Base-by-base conservation (phyloP, 2,888 invertebrate species). In the Spialia ferax region DNA sequence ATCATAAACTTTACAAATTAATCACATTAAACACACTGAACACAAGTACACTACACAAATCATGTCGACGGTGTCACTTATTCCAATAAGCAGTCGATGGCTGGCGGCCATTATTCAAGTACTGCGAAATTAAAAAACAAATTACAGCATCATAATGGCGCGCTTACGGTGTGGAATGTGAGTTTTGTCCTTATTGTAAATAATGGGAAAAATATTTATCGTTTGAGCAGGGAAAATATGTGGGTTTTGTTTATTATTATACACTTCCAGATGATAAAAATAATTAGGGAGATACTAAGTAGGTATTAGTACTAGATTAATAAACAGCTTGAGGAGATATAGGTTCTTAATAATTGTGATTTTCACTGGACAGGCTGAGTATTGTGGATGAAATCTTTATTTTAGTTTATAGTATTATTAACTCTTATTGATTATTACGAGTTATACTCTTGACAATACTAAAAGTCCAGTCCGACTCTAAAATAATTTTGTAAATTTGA, bases 91-190 rank as follows among this genome's bases (percentile, higher is more conserved):
- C 50, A 50, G 57, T 18, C 15, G 50, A 15, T 55, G 57, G 57
- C 26, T 35, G 42, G 42, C 42, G 42, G 42, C 42, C 42, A 59
- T 65, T 59, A 59, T 22, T 65, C 59, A 65, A 65, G 57, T 32
- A 50, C 50, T 11, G 65, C 38, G 50, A 20, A 65, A 65, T 65
- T 65, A 65, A 65, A 65, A 65, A 65, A 57, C 59, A 59, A 65
- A 65, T 65, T 50, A 59, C 57, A 35, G 57, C 65, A 50, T 65
- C 50, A 65, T 65, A 64, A 52, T 57, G 38, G 57, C 22, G 38
- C 26, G 64, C 18, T 56, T 26, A 48, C 35, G 2, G 56, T 48
- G n/a, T 50, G 65, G 57, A 59, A 65, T 65, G 56, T 57, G 57
- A 56, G n/a, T 56, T 38, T 29, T 35, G 13, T 15, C 38, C 26